Conservation (phyloP, 92 coral and sea anemone species). For the Palythoa heliodiscus region DNA sequence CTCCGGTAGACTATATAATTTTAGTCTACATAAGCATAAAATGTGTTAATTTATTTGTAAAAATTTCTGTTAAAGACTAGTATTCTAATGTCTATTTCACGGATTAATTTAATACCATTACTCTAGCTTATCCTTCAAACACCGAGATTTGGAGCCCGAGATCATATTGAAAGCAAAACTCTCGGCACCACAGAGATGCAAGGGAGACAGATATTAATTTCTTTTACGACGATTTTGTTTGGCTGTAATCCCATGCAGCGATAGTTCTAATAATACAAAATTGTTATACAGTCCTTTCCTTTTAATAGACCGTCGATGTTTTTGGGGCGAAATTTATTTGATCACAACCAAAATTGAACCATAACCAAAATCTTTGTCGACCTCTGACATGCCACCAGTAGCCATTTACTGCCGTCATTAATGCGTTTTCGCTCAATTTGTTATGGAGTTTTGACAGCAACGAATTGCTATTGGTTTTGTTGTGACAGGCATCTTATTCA, state of each 20-base stretch:
- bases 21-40: too few relatives aligned
- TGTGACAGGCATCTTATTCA: background rate
- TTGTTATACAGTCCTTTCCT: background rate
- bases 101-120: too few relatives aligned
- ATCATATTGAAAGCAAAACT: too few relatives aligned
- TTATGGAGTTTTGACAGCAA: background rate
- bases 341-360: background rate
- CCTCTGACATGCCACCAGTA: constrained; percentile 8
- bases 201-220: too few relatives aligned
- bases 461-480: background rate
- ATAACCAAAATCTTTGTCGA: background rate
- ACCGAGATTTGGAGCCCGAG: too few relatives aligned
- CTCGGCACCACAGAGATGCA: background rate
- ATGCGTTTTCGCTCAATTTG: background rate
- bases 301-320: background rate
- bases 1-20: too few relatives aligned
- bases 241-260: background rate
- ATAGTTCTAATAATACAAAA: background rate
- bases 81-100: too few relatives aligned
- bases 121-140: too few relatives aligned
- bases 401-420: background rate
- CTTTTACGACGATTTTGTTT: too few relatives aligned
- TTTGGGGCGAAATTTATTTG: background rate
- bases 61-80: too few relatives aligned
- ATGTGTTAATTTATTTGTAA: too few relatives aligned